Evolutionary conservation across 2,888 invertebrate species (phyloP).

Genomic region (Pristionchus maxplancki): DNA sequence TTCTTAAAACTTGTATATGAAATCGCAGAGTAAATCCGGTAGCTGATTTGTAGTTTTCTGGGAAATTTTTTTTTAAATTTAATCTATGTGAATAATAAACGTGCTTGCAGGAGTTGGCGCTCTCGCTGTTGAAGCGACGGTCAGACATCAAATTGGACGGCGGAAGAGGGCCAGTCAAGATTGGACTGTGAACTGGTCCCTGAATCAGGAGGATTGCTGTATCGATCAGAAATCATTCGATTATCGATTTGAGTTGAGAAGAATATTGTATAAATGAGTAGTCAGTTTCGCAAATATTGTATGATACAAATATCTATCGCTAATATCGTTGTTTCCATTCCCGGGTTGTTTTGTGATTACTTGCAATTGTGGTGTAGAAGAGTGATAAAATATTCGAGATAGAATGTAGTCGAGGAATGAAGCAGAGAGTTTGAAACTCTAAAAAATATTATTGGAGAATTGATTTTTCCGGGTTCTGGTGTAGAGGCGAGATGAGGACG

Average conservation of each 20-base stretch:
- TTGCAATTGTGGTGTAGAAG: constrained; percentile 8
- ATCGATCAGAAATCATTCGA: neutral
- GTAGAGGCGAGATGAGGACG: no score
- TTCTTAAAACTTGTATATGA: neutral
- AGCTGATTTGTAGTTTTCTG: no score
- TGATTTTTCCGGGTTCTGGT: no score
- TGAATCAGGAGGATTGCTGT: neutral
- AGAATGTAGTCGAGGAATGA: neutral
- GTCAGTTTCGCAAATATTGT: neutral
- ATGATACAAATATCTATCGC: neutral
- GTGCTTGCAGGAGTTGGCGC: neutral
- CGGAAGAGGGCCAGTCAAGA: neutral
- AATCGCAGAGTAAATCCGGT: neutral
- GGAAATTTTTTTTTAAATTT: no score
- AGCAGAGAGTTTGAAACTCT: neutral
- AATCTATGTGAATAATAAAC: no score
- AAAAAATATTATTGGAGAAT: neutral
- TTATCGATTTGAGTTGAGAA: neutral
- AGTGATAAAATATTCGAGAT: constrained; percentile 31
- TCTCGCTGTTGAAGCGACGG: neutral
- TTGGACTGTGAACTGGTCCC: neutral
- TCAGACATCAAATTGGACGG: constrained; percentile 5
- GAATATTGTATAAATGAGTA: neutral
- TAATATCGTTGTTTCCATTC: neutral
- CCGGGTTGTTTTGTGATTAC: constrained; percentile 23